Evolutionary conservation across 1,140 invertebrate genomes (phyloP), one percentile per base, ranked within the genome.

Genomic region (Carposina sasakii): DNA sequence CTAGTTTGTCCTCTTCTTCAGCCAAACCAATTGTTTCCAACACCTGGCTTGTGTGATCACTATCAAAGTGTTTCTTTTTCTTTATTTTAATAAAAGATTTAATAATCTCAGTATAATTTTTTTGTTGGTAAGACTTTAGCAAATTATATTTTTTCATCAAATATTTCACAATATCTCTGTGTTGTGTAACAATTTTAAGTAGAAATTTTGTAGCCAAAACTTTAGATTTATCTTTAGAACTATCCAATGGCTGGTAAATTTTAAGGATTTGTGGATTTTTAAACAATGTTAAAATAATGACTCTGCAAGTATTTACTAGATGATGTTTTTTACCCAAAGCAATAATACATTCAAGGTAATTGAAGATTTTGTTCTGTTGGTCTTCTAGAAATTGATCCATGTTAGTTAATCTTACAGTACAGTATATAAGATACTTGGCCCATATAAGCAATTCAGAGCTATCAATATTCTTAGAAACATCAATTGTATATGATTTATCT

Each of bases 181-280:
- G 63, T 22, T 71, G 31, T 37, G 57, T 63, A 15, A 85, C 59
- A 17, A 87, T 54, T 42, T 86, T 57, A 16, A 87, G 45, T 15
- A 90, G 50, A 51, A 86, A 82, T 37, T 72, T 59, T 0, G 87
- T 89, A 1, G 86, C 60, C 40, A 81, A 59, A 52, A 74, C 67
- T 54, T 71, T 66, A 9, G 63, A 66, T 37, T 76, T 62, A 24
- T 68, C 67, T 59, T 85, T 84, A 24, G 66, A 59, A 0, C 51
- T 54, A 53, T 83, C 61, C 15, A 87, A 55, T 19, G 86, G 79
- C 46, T 82, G 82, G 57, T 89, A 90, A 60, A 86, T 86, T 57
- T 87, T 76, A 2, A 90, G 56, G 36, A 90, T 55, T 47, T 84
- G 67, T 19, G 86, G 81, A 71, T 90, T 85, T 53, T 81, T 85